Evolutionary conservation across 2,797 vertebrate genomes (phyloP).

Genomic region (Oreortyx pictus): DNA sequence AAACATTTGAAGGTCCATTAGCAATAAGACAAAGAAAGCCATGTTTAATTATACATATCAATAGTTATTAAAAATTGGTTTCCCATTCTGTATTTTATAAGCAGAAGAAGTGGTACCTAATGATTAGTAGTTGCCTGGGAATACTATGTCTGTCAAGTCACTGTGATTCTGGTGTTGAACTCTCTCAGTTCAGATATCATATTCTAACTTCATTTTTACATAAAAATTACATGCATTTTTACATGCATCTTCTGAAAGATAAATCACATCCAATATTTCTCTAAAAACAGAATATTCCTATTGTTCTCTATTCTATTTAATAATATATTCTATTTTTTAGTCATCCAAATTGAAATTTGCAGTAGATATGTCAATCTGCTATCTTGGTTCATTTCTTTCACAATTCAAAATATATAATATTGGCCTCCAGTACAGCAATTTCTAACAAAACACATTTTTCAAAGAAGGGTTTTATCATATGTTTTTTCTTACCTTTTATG

Average conservation of each 20-base stretch:
- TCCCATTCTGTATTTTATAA: not conserved
- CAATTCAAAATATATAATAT: not conserved
- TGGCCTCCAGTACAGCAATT: not conserved
- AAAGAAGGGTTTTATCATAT: not conserved
- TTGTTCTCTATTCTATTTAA: not conserved
- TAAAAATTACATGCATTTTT: not conserved
- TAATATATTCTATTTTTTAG: not conserved
- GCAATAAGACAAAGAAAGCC: not conserved
- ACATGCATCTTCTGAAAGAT: not conserved
- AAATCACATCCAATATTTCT: not conserved
- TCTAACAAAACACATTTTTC: not conserved
- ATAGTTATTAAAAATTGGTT: not conserved
- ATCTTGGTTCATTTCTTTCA: not conserved
- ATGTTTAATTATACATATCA: not conserved
- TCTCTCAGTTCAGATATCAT: not conserved
- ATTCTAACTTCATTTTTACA: not conserved
- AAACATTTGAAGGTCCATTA: not conserved
- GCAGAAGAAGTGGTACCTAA: not conserved
- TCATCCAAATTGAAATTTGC: not conserved
- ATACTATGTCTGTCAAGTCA: not conserved
- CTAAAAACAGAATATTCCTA: not conserved
- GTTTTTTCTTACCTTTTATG: slow-evolving; percentile 88
- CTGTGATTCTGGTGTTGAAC: not conserved
- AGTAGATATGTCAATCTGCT: not conserved
- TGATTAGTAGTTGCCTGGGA: not conserved